A percentile compares a stretch with the other conserved stretches of the same genome.
phyloP scores from a whole-genome alignment of 2,113 vertebrate genomes.

The Glaucomys volans region DNA sequence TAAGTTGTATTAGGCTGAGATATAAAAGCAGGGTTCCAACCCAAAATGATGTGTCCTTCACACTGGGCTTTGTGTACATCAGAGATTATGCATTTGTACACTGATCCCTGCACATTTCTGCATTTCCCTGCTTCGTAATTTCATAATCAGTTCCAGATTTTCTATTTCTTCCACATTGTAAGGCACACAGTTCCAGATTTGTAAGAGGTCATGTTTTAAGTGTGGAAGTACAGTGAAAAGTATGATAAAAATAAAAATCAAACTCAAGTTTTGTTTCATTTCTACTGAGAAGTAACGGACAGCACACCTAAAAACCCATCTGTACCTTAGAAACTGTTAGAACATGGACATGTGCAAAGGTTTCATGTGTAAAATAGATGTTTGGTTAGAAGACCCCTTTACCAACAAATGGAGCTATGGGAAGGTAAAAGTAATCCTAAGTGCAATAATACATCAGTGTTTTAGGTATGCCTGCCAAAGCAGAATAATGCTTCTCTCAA shows the following conservation, averaged over 20 bases:
- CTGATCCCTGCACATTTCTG: slow-evolving; percentile 79
- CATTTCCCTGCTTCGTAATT: slow-evolving; percentile 77
- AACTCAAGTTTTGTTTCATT: slow-evolving; percentile 57
- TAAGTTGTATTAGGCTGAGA: slow-evolving; percentile 79
- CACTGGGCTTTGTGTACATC: slow-evolving; percentile 71
- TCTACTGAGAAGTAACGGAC: slow-evolving; percentile 45
- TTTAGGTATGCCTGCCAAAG: slow-evolving; percentile 66
- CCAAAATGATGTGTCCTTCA: slow-evolving; percentile 80
- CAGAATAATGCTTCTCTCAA: slow-evolving; percentile 73
- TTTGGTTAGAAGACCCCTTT: background rate
- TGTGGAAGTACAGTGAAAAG: slow-evolving; percentile 69
- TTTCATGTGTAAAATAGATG: slow-evolving; percentile 16
- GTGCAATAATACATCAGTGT: slow-evolving; percentile 62
- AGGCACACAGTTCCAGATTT: slow-evolving; percentile 72
- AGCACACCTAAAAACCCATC: background rate
- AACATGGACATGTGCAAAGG: background rate
- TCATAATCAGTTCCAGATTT: slow-evolving; percentile 87
- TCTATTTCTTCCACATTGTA: slow-evolving; percentile 79
- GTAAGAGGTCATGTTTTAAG: slow-evolving; percentile 78
- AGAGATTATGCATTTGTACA: slow-evolving; percentile 73
- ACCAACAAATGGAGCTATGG: background rate
- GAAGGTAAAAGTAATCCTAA: slow-evolving; percentile 58
- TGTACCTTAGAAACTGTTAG: background rate
- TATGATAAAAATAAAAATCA: slow-evolving; percentile 74
- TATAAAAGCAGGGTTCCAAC: slow-evolving; percentile 81